Percentiles rank a stretch among this genome's conserved stretches.
Evolutionary conservation across 92 coral and sea anemone genomes (phyloP).

Genomic region (Porites lobata): DNA sequence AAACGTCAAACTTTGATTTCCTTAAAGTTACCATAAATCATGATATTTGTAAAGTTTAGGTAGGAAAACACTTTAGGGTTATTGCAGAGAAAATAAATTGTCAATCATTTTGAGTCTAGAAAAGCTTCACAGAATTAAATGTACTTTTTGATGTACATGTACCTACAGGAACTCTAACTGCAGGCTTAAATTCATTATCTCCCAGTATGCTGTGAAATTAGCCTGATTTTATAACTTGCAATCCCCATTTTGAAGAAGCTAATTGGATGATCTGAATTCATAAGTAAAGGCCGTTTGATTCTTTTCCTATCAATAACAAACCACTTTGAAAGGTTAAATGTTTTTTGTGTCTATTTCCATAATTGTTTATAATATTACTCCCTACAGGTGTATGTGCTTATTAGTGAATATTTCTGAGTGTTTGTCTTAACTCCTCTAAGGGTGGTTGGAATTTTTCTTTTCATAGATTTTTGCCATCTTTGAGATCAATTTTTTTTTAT

Average conservation of each 20-base stretch:
- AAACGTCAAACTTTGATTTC: conserved; percentile 20
- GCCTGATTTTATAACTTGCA: not conserved
- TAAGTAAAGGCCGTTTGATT: not conserved
- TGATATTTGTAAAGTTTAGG: conserved; percentile 10
- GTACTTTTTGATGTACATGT: too few species aligned
- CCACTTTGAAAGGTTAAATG: not conserved
- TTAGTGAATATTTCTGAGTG: too few species aligned
- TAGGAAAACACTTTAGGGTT: not conserved
- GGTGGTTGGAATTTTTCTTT: too few species aligned
- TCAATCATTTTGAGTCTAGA: not conserved
- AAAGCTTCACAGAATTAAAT: not conserved
- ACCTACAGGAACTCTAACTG: not conserved
- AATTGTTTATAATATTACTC: too few species aligned
- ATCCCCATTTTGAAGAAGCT: not conserved
- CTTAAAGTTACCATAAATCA: not conserved
- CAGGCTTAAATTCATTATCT: not conserved
- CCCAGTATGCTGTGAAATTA: not conserved
- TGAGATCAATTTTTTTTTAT: too few species aligned
- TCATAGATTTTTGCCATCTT: too few species aligned
- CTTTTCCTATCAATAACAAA: too few species aligned
- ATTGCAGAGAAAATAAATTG: not conserved
- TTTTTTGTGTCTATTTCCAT: too few species aligned
- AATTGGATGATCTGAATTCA: not conserved
- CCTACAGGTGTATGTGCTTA: too few species aligned
- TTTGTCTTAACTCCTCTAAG: too few species aligned